Evolutionary conservation across 2,797 vertebrate species (phyloP).

Genomic region (Molossus molossus): DNA sequence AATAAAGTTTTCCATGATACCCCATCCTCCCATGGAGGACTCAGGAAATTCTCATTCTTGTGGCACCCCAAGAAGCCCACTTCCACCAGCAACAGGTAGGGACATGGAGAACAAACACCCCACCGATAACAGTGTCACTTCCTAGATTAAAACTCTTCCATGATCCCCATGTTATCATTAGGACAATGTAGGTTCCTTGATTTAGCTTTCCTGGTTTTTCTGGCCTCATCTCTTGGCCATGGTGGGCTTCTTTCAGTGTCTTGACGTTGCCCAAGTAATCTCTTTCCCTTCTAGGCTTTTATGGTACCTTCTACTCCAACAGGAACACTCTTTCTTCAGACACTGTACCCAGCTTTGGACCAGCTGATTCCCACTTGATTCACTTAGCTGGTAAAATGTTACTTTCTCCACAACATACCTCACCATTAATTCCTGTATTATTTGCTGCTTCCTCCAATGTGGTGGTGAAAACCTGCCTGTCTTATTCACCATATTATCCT

Average conservation of each 20-base stretch:
- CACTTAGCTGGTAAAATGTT: slow-evolving; percentile 54
- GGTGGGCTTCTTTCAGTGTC: background rate
- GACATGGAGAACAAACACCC: background rate
- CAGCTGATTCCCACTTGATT: slow-evolving; percentile 62
- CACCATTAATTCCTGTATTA: slow-evolving; percentile 30
- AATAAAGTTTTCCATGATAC: background rate
- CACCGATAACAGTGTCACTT: background rate
- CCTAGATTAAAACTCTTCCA: background rate
- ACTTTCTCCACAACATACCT: background rate
- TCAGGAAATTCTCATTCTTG: background rate
- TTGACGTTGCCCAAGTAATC: background rate
- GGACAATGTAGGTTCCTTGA: background rate
- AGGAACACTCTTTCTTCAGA: background rate
- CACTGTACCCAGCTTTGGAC: background rate
- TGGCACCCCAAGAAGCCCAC: background rate
- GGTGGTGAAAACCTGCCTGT: slow-evolving; percentile 42
- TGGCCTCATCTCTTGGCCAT: background rate
- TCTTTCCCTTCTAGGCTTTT: background rate
- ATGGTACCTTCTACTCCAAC: background rate
- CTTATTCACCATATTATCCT: slow-evolving; percentile 47
- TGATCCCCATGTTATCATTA: background rate
- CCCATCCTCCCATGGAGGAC: background rate
- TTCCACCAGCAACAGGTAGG: background rate
- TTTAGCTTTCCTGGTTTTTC: slow-evolving; percentile 1
- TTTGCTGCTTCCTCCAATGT: slow-evolving; percentile 19